Evolutionary conservation across 2,888 invertebrate species (phyloP).

Genomic region (Aspidiotus rigidus): DNA sequence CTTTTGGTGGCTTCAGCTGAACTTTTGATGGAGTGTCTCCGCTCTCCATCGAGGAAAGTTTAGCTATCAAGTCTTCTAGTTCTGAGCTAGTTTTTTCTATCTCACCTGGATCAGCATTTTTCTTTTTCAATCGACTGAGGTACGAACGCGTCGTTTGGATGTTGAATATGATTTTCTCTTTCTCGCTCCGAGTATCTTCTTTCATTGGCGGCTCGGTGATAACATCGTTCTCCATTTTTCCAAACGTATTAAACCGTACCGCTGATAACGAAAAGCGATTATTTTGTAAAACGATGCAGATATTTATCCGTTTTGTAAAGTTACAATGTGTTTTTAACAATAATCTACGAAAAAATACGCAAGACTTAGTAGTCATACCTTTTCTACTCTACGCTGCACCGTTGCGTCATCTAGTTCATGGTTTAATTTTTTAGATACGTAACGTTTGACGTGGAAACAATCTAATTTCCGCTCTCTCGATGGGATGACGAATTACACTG

Average conservation of each 20-base stretch:
- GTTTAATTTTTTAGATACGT: neutral
- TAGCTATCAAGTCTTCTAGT: constrained; percentile 68
- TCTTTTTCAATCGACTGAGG: neutral
- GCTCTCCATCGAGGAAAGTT: constrained; percentile 51
- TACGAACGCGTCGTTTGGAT: neutral
- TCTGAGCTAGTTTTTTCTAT: constrained; percentile 77
- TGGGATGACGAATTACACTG: too few relatives aligned
- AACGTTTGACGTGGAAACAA: too few relatives aligned
- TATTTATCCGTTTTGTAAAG: too few relatives aligned
- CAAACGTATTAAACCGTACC: neutral
- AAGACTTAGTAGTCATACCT: too few relatives aligned
- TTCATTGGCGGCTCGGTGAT: neutral
- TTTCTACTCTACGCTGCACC: too few relatives aligned
- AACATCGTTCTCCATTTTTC: neutral
- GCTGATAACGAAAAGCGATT: neutral
- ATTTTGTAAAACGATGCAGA: neutral
- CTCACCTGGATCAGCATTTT: constrained; percentile 47
- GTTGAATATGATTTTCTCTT: neutral
- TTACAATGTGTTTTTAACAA: too few relatives aligned
- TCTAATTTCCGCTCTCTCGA: too few relatives aligned
- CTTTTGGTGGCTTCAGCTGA: constrained; percentile 80
- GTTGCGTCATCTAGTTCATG: too few relatives aligned
- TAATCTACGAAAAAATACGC: too few relatives aligned
- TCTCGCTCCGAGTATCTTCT: neutral
- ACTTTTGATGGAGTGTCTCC: constrained; percentile 60